Base-by-base conservation (phyloP, 37 sponge, comb jelly and placozoan species). In the Halichondria panicea region DNA sequence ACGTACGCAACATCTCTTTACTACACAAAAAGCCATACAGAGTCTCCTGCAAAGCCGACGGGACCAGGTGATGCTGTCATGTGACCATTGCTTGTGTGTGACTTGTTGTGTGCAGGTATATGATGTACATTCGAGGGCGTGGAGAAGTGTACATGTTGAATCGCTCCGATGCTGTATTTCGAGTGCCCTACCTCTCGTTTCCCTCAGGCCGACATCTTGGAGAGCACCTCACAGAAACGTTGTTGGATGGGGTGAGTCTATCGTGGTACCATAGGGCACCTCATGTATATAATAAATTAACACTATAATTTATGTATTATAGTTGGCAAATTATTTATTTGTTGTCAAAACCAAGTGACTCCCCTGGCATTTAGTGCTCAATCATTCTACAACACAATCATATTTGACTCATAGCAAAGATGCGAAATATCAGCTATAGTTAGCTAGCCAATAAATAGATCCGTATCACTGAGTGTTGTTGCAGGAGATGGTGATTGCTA, bases 1-100 rank as follows among this genome's bases (percentile, higher is more conserved):
- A 94, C 70, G 70, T 64, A 24, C 65, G 67, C 38, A 95, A 92
- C 78, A 84, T 92, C 27, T 1, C 33, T 0, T 50, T 85, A 0
- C 81, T 98, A 21, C 56, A 62, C 25, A 61, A 87, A 31, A 84
- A 74, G 64, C 93, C 93, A 7, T 98, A 95, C 78, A 39, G 88
- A 53, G 99, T 98, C 42, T 92, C 91, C 62, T 98, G 99, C 96
- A 98, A 98, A 64, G 99, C 99, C 25, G 95, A 98, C 40, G 99
- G 99, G 30, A 92, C 92, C 28, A 86, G 98, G 94, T 89, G 61
- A 24, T 12, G 21, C 25, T 12, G 21, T 7, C 27, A 27, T 59
- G 60, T 59, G 60, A 24, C 25, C 22, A 27, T n/a, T 59, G 60
- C 22, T 19, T 59, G 60, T 59, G 60, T 59, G 60, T 59, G 60